These are phyloP conservation scores for Autographa pulchrina DNA, from an alignment of 2,888 invertebrate species.

Conservation along the genomic window DNA sequence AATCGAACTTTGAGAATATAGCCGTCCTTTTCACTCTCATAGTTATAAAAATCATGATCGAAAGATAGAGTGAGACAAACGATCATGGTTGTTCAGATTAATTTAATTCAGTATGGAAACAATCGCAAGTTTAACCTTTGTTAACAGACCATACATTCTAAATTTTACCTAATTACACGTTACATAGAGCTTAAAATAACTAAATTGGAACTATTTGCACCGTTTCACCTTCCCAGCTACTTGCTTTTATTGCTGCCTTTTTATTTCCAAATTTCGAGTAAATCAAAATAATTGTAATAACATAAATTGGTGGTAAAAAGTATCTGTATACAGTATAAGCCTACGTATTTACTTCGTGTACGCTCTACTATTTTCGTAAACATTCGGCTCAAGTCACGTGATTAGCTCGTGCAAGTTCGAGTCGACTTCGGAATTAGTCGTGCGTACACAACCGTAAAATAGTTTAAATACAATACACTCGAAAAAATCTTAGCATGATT, in stretches of 20 bases:
- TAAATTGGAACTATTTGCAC: constrained; percentile 9
- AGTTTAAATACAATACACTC: neutral
- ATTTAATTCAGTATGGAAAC: constrained; percentile 1
- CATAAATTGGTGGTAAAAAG: neutral
- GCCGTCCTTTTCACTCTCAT: constrained; percentile 2
- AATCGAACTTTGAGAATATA: neutral
- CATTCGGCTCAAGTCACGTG: constrained; percentile 2
- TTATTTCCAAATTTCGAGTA: no score
- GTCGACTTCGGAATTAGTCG: neutral
- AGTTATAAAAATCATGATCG: neutral
- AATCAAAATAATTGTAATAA: neutral
- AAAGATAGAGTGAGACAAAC: constrained; percentile 22
- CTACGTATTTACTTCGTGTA: neutral
- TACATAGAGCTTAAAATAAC: neutral
- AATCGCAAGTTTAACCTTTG: neutral
- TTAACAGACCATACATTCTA: constrained; percentile 1
- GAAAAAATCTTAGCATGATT: neutral
- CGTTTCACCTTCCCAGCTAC: constrained; percentile 6
- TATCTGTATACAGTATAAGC: neutral
- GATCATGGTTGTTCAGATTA: neutral
- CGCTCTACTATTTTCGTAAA: neutral
- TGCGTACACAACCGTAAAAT: neutral
- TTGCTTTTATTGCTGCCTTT: neutral
- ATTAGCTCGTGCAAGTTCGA: neutral
- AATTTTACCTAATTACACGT: neutral